Evolutionary conservation across 1,140 invertebrate genomes (phyloP).

Genomic region (Ceratina calcarata): DNA sequence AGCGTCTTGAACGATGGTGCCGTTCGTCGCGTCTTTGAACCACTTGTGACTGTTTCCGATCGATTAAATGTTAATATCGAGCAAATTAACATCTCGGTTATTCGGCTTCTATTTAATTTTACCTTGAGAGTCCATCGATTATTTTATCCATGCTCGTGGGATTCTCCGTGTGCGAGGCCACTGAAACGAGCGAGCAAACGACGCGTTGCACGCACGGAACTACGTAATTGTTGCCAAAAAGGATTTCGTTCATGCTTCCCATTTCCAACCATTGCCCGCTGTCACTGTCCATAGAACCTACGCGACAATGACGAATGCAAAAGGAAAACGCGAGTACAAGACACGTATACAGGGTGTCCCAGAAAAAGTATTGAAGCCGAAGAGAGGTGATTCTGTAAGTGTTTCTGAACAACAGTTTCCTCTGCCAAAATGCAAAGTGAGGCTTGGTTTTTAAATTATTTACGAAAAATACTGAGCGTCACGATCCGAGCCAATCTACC

Average conservation of each 20-base stretch:
- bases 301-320: not conserved
- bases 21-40: constrained; percentile 68
- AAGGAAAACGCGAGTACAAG: not conserved
- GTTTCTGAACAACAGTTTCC: too few relatives aligned
- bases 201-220: constrained; percentile 72
- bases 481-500: too few relatives aligned
- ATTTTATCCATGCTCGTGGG: constrained; percentile 74
- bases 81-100: not conserved
- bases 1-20: constrained; percentile 72
- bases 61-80: not conserved
- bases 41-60: constrained; percentile 62
- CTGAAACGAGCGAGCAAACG: constrained; percentile 71
- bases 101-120: constrained; percentile 6
- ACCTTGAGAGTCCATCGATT: constrained; percentile 77
- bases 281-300: constrained; percentile 55
- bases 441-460: too few relatives aligned
- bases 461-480: too few relatives aligned
- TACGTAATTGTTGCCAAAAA: constrained; percentile 69
- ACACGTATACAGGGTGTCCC: not conserved
- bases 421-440: too few relatives aligned
- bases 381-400: too few relatives aligned
- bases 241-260: constrained; percentile 67
- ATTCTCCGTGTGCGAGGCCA: constrained; percentile 58
- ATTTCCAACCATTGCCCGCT: constrained; percentile 52
- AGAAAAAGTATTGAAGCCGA: too few relatives aligned